A percentile compares a stretch with the other conserved stretches of the same genome.
These are phyloP conservation scores for Bombus turneri DNA, from an alignment of 1,140 invertebrate species.

Conservation along the genomic window DNA sequence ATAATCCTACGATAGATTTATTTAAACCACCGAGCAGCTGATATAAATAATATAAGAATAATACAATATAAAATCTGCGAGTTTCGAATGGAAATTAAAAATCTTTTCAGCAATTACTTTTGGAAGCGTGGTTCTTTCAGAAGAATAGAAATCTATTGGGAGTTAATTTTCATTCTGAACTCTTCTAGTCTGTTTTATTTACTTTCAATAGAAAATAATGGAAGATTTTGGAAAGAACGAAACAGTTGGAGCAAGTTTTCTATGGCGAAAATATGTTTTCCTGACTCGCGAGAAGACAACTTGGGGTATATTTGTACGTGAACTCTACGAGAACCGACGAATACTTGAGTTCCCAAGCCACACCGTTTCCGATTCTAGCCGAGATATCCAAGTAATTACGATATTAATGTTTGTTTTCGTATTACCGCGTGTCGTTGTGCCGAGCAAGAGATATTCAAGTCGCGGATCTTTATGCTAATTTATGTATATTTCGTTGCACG, in stretches of 20 bases:
- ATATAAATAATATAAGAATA: no score
- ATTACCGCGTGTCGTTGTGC: not conserved
- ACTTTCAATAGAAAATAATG: not conserved
- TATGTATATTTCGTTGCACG: no score
- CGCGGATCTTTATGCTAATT: no score
- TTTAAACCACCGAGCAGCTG: no score
- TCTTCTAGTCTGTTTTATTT: no score
- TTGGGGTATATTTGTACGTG: not conserved
- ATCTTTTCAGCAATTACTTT: not conserved
- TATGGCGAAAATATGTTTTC: not conserved
- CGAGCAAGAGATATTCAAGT: not conserved
- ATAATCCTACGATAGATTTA: no score
- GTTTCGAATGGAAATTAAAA: no score
- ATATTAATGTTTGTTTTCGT: conserved; percentile 30
- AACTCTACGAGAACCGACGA: conserved; percentile 24
- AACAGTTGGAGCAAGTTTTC: not conserved
- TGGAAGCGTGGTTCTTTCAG: no score
- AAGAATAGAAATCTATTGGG: no score
- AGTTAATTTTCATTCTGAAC: not conserved
- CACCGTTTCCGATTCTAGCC: conserved; percentile 21
- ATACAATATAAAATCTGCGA: no score
- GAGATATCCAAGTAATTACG: conserved; percentile 44
- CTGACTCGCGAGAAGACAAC: no score
- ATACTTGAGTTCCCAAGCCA: conserved; percentile 30
- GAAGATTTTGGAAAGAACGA: not conserved